Percentiles rank a stretch among this genome's conserved stretches.
Conservation (phyloP, 1,140 invertebrate species). For the Drosophila baimaii region DNA sequence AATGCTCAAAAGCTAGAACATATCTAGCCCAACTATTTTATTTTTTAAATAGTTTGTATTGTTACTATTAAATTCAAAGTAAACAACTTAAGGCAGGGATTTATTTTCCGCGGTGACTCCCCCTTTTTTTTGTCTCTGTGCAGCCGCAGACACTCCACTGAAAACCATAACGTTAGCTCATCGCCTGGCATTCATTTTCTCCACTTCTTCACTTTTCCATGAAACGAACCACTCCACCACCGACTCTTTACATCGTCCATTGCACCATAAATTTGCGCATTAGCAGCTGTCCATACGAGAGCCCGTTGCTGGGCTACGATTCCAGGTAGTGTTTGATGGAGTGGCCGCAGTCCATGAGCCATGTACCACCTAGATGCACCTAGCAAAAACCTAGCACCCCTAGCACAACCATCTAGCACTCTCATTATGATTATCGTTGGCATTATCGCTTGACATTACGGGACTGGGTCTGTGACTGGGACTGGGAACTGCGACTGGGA, state of each 20-base stretch:
- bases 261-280: constrained; percentile 76
- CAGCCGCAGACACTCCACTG: constrained; percentile 7
- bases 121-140: constrained; percentile 26
- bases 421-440: constrained; percentile 78
- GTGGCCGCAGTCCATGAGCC: constrained; percentile 9
- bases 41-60: too few relatives aligned
- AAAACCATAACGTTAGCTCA: constrained; percentile 40
- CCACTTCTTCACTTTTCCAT: constrained; percentile 51
- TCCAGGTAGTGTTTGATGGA: constrained; percentile 84
- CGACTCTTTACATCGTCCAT: constrained; percentile 35
- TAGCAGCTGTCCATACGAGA: constrained; percentile 85
- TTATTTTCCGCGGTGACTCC: background rate
- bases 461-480: background rate
- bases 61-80: background rate
- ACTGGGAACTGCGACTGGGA: background rate
- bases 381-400: background rate
- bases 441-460: constrained; percentile 42
- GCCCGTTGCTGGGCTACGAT: constrained; percentile 85
- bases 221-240: constrained; percentile 40
- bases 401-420: constrained; percentile 51
- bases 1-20: too few relatives aligned
- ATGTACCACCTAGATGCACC: constrained; percentile 17
- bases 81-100: background rate
- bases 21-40: background rate
- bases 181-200: constrained; percentile 46